Evolutionary conservation across 2,888 invertebrate species (phyloP), one percentile per base, ranked within the genome.

Genomic region (Mesorhabditis sp.): DNA sequence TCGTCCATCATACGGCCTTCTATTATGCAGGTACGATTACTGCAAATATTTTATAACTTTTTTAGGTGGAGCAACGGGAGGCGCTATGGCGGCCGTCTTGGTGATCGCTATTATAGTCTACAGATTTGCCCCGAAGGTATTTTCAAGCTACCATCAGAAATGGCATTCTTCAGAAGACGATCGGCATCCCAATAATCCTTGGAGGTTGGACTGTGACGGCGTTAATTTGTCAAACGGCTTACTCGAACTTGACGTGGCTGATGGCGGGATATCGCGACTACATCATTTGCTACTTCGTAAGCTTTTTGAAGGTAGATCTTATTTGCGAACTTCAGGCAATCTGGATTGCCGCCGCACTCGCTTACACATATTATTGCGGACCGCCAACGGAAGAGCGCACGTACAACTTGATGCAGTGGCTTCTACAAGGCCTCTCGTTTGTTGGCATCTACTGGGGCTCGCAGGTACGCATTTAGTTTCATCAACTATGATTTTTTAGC

Each of bases 161-260:
- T 13, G 1, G n/a, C 58, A 50, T 13, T 50, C 7, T 50, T 50
- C n/a, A 50, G 58, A 50, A 50, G n/a, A n/a, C n/a, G 58, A 50
- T 50, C 58, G 58, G 58, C 7, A 50, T 50, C n/a, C 58, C 58
- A n/a, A 50, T 50, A 50, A 50, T 50, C n/a, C n/a, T 50, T 10
- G 58, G 58, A 10, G 58, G 58, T 50, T 50, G 58, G 58, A 50
- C 58, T 10, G 58, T n/a, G 10, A 50, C 58, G 10, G 58, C 10
- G 7, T 50, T 13, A 10, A 50, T 50, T 10, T 50, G 7, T 10
- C 58, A 50, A n/a, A 13, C n/a, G 10, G 58, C 58, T 10, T 50
- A 50, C n/a, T 10, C 10, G 58, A 50, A 50, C n/a, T 50, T 50
- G 7, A 50, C 58, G 7, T 50, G 58, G 58, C n/a, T 50, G n/a